These are phyloP conservation scores for Notolepis coatsorum DNA, from an alignment of 2,797 vertebrate species.

Conservation along the genomic window DNA sequence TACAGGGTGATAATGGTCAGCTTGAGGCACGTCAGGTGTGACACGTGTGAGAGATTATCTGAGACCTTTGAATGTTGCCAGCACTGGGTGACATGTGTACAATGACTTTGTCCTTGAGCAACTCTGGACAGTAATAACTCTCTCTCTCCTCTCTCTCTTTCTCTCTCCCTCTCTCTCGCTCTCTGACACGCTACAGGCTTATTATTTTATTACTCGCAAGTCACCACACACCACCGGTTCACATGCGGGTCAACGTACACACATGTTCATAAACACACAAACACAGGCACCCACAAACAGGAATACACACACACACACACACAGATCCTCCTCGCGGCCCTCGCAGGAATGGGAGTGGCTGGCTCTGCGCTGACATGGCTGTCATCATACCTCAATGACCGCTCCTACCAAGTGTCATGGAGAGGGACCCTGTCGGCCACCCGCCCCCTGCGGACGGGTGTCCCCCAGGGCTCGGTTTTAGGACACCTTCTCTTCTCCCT, in stretches of 20 bases:
- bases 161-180: background rate
- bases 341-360: too few relatives aligned
- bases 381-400: too few relatives aligned
- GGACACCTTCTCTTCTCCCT: too few relatives aligned
- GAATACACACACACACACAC: background rate
- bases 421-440: too few relatives aligned
- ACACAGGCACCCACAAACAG: background rate
- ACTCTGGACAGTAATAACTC: background rate
- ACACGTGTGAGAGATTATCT: constrained; percentile 28
- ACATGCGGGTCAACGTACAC: background rate
- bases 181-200: too few relatives aligned
- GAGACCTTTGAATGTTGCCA: background rate
- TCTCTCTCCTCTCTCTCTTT: background rate
- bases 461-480: too few relatives aligned
- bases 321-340: too few relatives aligned
- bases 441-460: too few relatives aligned
- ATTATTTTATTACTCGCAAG: too few relatives aligned
- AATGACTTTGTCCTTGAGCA: constrained; percentile 22
- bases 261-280: background rate
- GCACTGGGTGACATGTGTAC: background rate
- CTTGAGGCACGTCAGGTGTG: constrained; percentile 17
- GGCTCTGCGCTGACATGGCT: too few relatives aligned
- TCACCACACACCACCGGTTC: background rate
- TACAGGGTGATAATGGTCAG: constrained; percentile 7
- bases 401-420: too few relatives aligned